Conservation (phyloP, 92 coral and sea anemone species). For the Umimayanthus kanabou region DNA sequence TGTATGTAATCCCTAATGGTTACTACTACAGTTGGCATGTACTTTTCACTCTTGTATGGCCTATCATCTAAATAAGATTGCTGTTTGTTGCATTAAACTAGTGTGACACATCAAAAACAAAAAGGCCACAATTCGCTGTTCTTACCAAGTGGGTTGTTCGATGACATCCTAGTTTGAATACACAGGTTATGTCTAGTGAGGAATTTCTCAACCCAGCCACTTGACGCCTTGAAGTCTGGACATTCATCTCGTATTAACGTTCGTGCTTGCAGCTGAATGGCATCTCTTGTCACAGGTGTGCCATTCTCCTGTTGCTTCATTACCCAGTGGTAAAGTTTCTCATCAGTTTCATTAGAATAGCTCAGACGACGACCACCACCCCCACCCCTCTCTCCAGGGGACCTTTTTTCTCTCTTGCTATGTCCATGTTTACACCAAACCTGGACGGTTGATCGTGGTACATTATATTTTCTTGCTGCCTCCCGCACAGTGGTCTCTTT, state of each 20-base stretch:
- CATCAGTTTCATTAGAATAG: slow-evolving; percentile 97
- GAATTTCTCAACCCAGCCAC: slow-evolving; percentile 99
- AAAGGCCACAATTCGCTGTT: not conserved
- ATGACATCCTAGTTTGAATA: slow-evolving; percentile 85
- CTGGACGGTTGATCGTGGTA: slow-evolving; percentile 86
- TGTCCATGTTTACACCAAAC: slow-evolving; percentile 90
- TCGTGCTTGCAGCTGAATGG: slow-evolving; percentile 89
- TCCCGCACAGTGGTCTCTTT: slow-evolving; percentile 87
- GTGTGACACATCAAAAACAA: no score
- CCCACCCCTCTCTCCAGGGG: slow-evolving; percentile 59
- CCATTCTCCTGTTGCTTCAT: slow-evolving; percentile 88
- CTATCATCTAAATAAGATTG: not conserved
- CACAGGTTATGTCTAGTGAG: slow-evolving; percentile 87
- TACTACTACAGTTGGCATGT: no score
- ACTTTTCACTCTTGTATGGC: no score
- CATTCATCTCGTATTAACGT: slow-evolving; percentile 88
- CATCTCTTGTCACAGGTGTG: slow-evolving; percentile 93
- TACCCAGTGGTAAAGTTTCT: slow-evolving; percentile 91
- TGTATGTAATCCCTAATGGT: no score
- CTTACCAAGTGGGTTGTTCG: slow-evolving; percentile 78
- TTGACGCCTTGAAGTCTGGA: slow-evolving; percentile 97
- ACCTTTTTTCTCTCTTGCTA: slow-evolving; percentile 74
- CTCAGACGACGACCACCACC: slow-evolving; percentile 95
- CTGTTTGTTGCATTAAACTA: not conserved
- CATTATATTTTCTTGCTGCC: slow-evolving; percentile 81